Conservation (phyloP, 2,797 vertebrate genomes). For the Pangasius mekongensis region DNA sequence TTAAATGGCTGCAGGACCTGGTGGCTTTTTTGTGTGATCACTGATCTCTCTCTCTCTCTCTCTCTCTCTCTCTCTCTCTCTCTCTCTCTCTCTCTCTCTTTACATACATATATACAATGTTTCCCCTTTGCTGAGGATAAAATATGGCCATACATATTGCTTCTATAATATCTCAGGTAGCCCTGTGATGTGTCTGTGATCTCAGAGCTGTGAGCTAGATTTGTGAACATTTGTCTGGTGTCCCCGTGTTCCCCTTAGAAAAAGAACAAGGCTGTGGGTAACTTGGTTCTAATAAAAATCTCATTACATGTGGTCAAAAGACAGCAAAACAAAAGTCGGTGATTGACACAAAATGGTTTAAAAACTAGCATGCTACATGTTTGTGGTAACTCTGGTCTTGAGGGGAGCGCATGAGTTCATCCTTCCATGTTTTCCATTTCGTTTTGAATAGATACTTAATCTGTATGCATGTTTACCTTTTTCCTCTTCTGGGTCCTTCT, state of each 20-base stretch:
- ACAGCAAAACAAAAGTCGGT: not conserved
- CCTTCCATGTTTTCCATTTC: conserved; percentile 20
- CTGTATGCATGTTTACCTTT: conserved; percentile 31
- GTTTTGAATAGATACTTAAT: conserved; percentile 18
- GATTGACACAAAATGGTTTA: conserved; percentile 15
- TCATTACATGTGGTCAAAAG: conserved; percentile 1
- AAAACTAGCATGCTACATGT: conserved; percentile 10
- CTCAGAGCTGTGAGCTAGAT: conserved; percentile 40
- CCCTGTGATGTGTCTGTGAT: conserved; percentile 61
- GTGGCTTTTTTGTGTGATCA: conserved; percentile 59
- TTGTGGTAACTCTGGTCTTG: conserved; percentile 1
- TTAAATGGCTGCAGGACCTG: conserved; percentile 72
- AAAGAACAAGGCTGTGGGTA: not conserved
- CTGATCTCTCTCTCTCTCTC: conserved; percentile 40
- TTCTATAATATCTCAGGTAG: conserved; percentile 65
- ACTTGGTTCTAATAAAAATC: conserved; percentile 3
- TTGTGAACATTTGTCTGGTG: not conserved
- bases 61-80: not conserved
- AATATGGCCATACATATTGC: conserved; percentile 62
- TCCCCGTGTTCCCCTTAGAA: not conserved
- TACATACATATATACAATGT: too few species aligned
- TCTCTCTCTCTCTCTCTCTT: not conserved
- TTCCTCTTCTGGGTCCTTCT: conserved; percentile 29
- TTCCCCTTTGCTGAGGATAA: conserved; percentile 57
- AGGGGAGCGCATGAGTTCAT: not conserved